Base-by-base conservation (phyloP, 2,113 vertebrate genomes). In the Labeo catla region DNA sequence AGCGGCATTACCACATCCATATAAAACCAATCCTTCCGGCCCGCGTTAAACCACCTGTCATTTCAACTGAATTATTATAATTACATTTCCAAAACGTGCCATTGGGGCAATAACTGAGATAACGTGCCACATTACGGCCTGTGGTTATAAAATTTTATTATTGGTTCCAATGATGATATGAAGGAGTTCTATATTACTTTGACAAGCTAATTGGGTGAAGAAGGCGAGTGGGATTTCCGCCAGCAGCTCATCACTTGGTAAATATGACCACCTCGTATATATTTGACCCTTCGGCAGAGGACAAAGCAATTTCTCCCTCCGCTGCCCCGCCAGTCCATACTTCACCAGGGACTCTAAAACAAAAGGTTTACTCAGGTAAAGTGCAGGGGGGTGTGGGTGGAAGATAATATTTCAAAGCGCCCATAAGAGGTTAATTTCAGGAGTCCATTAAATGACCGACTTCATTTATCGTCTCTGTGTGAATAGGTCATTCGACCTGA, bases 331-430 rank as follows among this genome's bases (percentile, higher is more conserved):
- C 4, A n/a, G 57, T 45, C 52, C 50, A 73, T 74, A 16, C 50
- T 36, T 45, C 16, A 49, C 54, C 63, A n/a, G 19, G 6, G 84
- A 28, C 76, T 23, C 61, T 85, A 70, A 78, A 68, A 79, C 84
- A 83, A 85, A 85, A 54, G 54, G 4, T 76, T 78, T 66, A 50
- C 23, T 16, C 21, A 59, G 84, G 77, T 86, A 65, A 79, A 68
- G 63, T 23, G 76, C 13, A 36, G 49, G 54, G 50, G 52, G 66
- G 11, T 61, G 63, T 15, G 84, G 74, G 45, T 23, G 54, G 50
- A 45, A 54, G 74, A n/a, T 79, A 52, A 54, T 79, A 79, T 85
- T 54, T 57, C 65, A 47, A 57, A 79, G 61, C 5, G 34, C 36
- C 68, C n/a, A 61, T 65, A 54, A 45, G 76, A 57, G 50, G 52